Percentiles rank a stretch among this genome's conserved stretches.
Evolutionary conservation across 2,797 vertebrate genomes (phyloP).

Genomic region (Esox lucius): DNA sequence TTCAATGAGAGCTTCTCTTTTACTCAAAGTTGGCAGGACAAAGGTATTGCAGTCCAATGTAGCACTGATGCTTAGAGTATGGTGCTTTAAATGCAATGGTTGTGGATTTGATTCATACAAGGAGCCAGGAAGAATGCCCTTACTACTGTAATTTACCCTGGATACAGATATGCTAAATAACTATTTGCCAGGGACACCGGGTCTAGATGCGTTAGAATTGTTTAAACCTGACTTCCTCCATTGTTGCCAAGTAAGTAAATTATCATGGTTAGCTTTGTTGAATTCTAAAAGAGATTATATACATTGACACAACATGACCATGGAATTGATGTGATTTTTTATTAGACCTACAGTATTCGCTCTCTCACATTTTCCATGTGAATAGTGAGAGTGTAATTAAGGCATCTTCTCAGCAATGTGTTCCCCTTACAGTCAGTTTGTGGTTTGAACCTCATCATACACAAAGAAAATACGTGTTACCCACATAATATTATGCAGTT

Average conservation of each 20-base stretch:
- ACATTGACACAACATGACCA: neutral
- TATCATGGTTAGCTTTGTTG: neutral
- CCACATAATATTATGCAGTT: too few species aligned
- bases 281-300: neutral
- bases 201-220: too few species aligned
- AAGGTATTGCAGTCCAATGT: too few species aligned
- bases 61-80: too few species aligned
- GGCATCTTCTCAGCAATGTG: neutral
- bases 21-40: too few species aligned
- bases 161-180: too few species aligned
- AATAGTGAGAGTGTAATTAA: slow-evolving; percentile 48
- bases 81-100: too few species aligned
- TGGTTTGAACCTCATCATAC: slow-evolving; percentile 62
- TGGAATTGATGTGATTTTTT: neutral
- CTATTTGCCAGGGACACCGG: too few species aligned
- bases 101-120: too few species aligned
- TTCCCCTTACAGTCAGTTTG: slow-evolving; percentile 55
- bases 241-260: neutral
- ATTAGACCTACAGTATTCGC: neutral
- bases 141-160: too few species aligned
- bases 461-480: slow-evolving; percentile 47
- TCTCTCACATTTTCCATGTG: slow-evolving; percentile 51
- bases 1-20: too few species aligned
- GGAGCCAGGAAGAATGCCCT: too few species aligned
- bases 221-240: neutral